Evolutionary conservation across 2,797 vertebrate genomes (phyloP).

Genomic region (Myotis vivesi): DNA sequence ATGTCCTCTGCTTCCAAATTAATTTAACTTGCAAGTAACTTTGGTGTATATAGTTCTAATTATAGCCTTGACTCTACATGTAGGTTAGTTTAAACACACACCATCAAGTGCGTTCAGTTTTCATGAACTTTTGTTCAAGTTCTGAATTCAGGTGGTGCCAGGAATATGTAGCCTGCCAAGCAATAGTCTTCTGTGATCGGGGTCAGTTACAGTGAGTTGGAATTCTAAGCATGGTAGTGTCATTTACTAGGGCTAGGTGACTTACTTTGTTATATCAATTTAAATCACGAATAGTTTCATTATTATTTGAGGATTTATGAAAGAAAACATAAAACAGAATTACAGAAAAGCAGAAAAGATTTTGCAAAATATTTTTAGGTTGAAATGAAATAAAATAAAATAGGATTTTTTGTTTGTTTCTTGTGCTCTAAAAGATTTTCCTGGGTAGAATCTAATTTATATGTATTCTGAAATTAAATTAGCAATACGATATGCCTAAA

Average conservation of each 20-base stretch:
- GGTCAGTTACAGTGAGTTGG: neutral
- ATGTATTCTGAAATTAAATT: conserved; percentile 52
- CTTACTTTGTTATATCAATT: conserved; percentile 13
- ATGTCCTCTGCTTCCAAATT: neutral
- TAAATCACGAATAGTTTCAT: conserved; percentile 4
- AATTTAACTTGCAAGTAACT: neutral
- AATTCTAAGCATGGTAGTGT: neutral
- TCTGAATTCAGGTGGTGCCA: neutral
- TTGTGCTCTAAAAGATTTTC: conserved; percentile 10
- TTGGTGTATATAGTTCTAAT: neutral
- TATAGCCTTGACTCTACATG: neutral
- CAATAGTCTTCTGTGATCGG: neutral
- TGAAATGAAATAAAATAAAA: conserved; percentile 30
- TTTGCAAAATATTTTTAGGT: neutral
- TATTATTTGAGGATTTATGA: conserved; percentile 49
- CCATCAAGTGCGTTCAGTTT: neutral
- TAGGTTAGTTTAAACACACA: neutral
- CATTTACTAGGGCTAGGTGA: neutral
- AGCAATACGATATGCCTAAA: neutral
- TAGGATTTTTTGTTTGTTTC: neutral
- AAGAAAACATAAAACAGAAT: neutral
- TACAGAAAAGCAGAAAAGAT: neutral
- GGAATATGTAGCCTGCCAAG: neutral
- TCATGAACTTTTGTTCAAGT: neutral
- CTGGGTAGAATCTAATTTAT: conserved; percentile 26